Conservation (phyloP, 2,888 invertebrate genomes). For the Deilephila porcellus region DNA sequence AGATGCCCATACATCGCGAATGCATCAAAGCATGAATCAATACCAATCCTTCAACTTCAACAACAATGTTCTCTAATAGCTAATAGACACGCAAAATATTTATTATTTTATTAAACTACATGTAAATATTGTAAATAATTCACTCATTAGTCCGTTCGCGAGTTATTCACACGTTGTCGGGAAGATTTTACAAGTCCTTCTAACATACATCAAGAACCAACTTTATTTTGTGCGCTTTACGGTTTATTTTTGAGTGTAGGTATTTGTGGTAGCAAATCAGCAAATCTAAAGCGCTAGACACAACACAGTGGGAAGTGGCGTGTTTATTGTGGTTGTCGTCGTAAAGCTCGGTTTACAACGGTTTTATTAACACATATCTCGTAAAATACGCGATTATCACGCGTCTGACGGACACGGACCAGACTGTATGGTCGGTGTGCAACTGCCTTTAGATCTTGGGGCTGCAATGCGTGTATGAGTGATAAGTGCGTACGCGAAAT, state of each 20-base stretch:
- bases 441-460: neutral
- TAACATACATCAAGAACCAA: neutral
- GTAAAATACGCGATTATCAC: constrained; percentile 40
- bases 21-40: neutral
- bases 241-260: neutral
- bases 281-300: constrained; percentile 37
- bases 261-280: constrained; percentile 23
- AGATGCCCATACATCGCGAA: neutral
- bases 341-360: constrained; percentile 59
- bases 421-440: neutral
- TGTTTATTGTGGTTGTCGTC: constrained; percentile 60
- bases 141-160: constrained; percentile 49
- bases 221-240: neutral
- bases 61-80: neutral
- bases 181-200: constrained; percentile 12
- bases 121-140: constrained; percentile 44
- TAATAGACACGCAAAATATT: neutral
- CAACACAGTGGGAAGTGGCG: constrained; percentile 56
- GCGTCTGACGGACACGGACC: constrained; percentile 17
- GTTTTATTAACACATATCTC: constrained; percentile 60
- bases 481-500: neutral
- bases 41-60: neutral
- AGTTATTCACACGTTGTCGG: constrained; percentile 38
- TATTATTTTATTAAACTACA: constrained; percentile 22
- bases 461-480: neutral